Percentiles rank a stretch among this genome's conserved stretches.
Conservation (phyloP, 2,797 vertebrate species). For the Onychomys leucogaster region DNA sequence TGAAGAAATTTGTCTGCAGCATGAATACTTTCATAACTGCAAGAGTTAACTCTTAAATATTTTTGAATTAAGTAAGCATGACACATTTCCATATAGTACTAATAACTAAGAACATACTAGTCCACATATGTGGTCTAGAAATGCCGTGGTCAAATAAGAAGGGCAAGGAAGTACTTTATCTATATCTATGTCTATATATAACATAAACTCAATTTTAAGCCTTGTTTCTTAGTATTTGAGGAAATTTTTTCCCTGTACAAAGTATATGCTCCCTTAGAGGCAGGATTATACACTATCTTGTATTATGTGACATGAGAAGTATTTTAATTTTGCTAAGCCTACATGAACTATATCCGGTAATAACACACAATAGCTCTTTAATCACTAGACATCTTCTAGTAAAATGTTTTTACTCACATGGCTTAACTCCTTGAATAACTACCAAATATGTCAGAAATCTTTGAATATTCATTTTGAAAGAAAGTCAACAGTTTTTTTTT, state of each 20-base stretch:
- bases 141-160: constrained; percentile 20
- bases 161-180: constrained; percentile 17
- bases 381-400: constrained; percentile 21
- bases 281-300: not conserved
- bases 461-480: constrained; percentile 72
- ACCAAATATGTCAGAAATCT: constrained; percentile 55
- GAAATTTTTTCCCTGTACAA: constrained; percentile 33
- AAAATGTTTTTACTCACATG: constrained; percentile 41
- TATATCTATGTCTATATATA: constrained; percentile 23
- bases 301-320: constrained; percentile 51
- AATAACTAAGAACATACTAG: not conserved
- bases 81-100: constrained; percentile 52
- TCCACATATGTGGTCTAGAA: constrained; percentile 13
- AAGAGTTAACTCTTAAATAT: constrained; percentile 36
- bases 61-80: constrained; percentile 55
- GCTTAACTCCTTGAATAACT: constrained; percentile 64
- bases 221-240: constrained; percentile 34
- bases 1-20: constrained; percentile 47
- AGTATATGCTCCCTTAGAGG: not conserved
- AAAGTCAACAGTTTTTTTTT: constrained; percentile 52
- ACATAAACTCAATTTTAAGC: constrained; percentile 38
- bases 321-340: constrained; percentile 23
- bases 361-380: constrained; percentile 57
- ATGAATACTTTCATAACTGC: constrained; percentile 65
- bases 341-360: constrained; percentile 38